Percentiles rank a stretch among this genome's conserved stretches.
Evolutionary conservation across 2,888 invertebrate genomes (phyloP).

Genomic region (Cremastinae sp.): DNA sequence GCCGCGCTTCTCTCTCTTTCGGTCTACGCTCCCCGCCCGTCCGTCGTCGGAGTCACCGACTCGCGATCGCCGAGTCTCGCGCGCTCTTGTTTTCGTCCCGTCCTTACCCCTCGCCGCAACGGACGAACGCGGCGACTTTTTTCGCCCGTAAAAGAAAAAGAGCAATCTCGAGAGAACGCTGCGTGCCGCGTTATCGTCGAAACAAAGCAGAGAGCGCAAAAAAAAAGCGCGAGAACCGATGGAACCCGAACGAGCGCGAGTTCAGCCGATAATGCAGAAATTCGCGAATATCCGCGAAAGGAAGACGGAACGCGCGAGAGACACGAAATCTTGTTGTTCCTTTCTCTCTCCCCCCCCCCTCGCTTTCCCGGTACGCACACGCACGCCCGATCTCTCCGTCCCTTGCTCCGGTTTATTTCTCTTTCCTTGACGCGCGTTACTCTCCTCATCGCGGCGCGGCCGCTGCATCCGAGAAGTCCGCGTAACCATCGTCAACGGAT

Average conservation of each 20-base stretch:
- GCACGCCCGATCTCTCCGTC: constrained; percentile 46
- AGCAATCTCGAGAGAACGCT: too few species aligned
- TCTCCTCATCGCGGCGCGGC: constrained; percentile 52
- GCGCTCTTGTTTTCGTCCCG: constrained; percentile 13
- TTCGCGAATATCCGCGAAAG: constrained; percentile 17
- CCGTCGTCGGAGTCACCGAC: constrained; percentile 66
- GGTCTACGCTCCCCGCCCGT: constrained; percentile 55
- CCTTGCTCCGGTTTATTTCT: constrained; percentile 57
- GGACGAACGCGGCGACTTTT: neutral
- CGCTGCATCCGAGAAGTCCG: constrained; percentile 53
- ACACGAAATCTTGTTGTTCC: neutral
- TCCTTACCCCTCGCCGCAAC: neutral
- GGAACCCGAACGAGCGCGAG: constrained; percentile 45
- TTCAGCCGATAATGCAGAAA: constrained; percentile 33
- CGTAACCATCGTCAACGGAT: constrained; percentile 56
- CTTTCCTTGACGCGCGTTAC: constrained; percentile 55
- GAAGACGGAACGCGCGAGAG: constrained; percentile 10
- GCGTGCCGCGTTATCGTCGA: too few species aligned
- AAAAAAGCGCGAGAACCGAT: neutral
- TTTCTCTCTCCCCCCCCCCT: constrained; percentile 36
- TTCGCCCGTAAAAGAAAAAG: too few species aligned
- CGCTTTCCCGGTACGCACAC: constrained; percentile 33
- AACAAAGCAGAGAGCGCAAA: neutral
- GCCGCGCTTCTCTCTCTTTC: constrained; percentile 3
- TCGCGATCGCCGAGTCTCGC: constrained; percentile 63